Evolutionary conservation across 2,113 vertebrate species (phyloP).

Genomic region (Apodemus sylvaticus): DNA sequence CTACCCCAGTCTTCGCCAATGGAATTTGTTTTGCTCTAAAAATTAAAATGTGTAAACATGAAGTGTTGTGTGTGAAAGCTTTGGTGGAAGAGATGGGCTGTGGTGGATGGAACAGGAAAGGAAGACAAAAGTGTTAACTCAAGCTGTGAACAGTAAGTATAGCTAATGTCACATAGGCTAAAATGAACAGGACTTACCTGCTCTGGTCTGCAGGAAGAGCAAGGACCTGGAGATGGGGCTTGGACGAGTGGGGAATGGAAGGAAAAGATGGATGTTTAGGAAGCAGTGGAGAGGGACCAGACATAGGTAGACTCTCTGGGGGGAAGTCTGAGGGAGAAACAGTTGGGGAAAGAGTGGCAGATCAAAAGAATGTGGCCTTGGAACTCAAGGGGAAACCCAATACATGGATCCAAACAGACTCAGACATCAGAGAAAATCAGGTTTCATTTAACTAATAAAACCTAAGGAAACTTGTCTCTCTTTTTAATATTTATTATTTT

Average conservation of each 20-base stretch:
- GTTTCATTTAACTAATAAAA: not conserved
- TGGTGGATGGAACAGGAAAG: too few species aligned
- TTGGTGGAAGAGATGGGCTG: too few species aligned
- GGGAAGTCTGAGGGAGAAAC: not conserved
- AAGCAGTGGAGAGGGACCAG: not conserved
- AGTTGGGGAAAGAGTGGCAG: not conserved
- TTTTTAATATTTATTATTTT: not conserved
- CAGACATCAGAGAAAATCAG: not conserved
- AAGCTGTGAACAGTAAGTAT: not conserved
- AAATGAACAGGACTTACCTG: not conserved
- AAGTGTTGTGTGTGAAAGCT: not conserved
- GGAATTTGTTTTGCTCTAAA: too few species aligned
- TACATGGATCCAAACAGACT: too few species aligned
- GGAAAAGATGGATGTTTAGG: not conserved
- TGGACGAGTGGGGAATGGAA: fast-evolving
- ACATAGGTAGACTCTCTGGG: not conserved
- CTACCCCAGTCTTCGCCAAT: not conserved
- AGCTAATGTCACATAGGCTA: too few species aligned
- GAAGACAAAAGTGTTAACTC: not conserved
- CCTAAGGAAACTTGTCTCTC: not conserved
- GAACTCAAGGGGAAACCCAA: not conserved
- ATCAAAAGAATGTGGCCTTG: not conserved
- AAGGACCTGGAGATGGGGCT: not conserved
- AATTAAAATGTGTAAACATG: not conserved
- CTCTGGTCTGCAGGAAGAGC: not conserved